Conservation (phyloP, 2,888 invertebrate species). For the Chloroclysta siterata region DNA sequence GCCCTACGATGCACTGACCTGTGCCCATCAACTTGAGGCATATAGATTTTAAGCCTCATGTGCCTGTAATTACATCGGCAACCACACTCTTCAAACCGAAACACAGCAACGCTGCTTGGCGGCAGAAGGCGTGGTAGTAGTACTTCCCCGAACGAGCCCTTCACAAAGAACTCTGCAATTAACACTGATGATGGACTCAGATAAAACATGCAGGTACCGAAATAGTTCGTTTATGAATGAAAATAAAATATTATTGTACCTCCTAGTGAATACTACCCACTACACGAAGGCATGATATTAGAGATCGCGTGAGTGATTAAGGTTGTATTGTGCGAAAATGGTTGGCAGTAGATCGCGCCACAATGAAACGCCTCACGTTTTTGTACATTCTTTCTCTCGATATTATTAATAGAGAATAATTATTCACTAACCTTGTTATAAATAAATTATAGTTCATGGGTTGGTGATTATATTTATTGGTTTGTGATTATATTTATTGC, state of each 20-base stretch:
- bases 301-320: constrained; percentile 70
- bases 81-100: too few species aligned
- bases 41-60: too few species aligned
- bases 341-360: constrained; percentile 50
- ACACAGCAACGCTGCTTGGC: too few species aligned
- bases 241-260: background rate
- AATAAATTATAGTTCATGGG: constrained; percentile 34
- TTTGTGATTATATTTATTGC: background rate
- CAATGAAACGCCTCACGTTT: constrained; percentile 47
- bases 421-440: constrained; percentile 31
- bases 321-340: constrained; percentile 64
- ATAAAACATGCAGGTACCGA: too few species aligned
- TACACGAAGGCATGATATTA: constrained; percentile 57
- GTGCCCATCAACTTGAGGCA: too few species aligned
- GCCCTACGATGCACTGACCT: too few species aligned
- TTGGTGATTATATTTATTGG: background rate
- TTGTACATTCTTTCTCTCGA: constrained; percentile 36
- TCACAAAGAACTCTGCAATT: too few species aligned
- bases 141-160: too few species aligned
- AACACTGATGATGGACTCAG: too few species aligned
- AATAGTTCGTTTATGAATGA: too few species aligned
- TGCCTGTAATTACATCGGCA: too few species aligned
- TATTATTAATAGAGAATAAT: constrained; percentile 25
- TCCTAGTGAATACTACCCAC: constrained; percentile 20
- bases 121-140: too few species aligned